Percentiles rank a stretch among this genome's conserved stretches.
phyloP scores from a whole-genome alignment of 1,140 invertebrate genomes.

The Doryteuthis pealeii region DNA sequence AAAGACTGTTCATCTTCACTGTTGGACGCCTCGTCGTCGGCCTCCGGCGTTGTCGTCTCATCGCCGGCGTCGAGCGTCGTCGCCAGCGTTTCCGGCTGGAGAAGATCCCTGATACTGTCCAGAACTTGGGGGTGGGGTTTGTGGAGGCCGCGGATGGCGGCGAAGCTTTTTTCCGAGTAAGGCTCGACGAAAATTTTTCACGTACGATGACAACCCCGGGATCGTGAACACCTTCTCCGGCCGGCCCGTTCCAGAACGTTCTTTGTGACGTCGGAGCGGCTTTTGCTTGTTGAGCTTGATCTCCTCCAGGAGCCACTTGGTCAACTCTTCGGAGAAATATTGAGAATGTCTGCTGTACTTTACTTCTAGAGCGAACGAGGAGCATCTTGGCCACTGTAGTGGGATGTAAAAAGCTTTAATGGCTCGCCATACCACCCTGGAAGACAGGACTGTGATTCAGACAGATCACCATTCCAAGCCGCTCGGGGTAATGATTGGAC shows the following conservation, averaged over 20 bases:
- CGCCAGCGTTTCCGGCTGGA: background rate
- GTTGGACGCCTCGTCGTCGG: background rate
- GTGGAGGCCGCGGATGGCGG: constrained; percentile 22
- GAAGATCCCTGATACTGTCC: constrained; percentile 29
- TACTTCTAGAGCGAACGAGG: constrained; percentile 42
- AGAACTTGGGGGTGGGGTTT: constrained; percentile 54
- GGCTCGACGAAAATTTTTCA: constrained; percentile 42
- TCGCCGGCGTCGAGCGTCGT: background rate
- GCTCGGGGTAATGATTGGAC: constrained; percentile 55
- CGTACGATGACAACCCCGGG: constrained; percentile 49
- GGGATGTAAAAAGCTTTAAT: constrained; percentile 52
- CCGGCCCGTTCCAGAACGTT: constrained; percentile 51
- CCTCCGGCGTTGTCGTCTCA: background rate
- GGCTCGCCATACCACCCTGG: constrained; percentile 55
- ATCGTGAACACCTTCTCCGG: constrained; percentile 37
- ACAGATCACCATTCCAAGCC: constrained; percentile 52
- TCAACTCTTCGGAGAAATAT: constrained; percentile 48
- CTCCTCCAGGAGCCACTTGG: constrained; percentile 51
- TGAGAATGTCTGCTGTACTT: constrained; percentile 42
- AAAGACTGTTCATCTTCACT: constrained; percentile 2
- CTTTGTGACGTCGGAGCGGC: constrained; percentile 38
- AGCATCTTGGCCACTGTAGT: constrained; percentile 50
- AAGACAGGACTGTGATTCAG: constrained; percentile 55
- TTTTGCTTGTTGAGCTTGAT: constrained; percentile 50
- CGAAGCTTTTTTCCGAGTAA: constrained; percentile 18